These are phyloP conservation scores for Anser cygnoides DNA, from an alignment of 2,113 vertebrate species.

Conservation along the genomic window DNA sequence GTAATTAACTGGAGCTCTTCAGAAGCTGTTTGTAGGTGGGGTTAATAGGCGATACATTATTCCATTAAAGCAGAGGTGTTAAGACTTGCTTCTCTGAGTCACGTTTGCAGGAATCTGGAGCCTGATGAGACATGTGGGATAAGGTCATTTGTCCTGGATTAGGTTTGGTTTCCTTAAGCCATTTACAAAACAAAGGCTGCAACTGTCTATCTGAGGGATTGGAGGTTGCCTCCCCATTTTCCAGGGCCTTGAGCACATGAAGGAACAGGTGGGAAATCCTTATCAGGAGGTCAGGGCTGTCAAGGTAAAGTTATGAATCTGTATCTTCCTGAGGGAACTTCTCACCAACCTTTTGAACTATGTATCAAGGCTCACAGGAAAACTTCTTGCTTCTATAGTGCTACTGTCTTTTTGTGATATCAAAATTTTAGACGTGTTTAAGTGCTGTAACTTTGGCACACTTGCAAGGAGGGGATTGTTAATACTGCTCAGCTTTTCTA, in stretches of 20 bases:
- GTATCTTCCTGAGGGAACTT: background rate
- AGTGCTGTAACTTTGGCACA: background rate
- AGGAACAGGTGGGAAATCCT: background rate
- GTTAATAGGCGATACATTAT: background rate
- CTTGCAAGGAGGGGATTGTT: background rate
- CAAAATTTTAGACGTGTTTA: background rate
- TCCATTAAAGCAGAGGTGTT: background rate
- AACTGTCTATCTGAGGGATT: background rate
- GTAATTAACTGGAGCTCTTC: background rate
- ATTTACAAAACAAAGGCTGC: background rate
- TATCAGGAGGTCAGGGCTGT: constrained; percentile 1
- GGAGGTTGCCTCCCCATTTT: background rate
- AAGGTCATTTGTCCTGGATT: constrained; percentile 53
- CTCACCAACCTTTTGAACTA: background rate
- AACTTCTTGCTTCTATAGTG: background rate
- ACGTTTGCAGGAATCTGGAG: background rate
- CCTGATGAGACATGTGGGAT: background rate
- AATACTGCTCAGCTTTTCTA: background rate
- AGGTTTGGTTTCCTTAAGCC: constrained; percentile 1
- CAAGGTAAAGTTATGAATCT: background rate
- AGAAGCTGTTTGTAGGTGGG: background rate
- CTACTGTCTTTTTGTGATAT: background rate
- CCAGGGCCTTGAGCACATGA: background rate
- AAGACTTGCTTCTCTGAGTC: constrained; percentile 36
- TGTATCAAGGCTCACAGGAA: background rate